A percentile compares a stretch with the other conserved stretches of the same genome.
phyloP scores from a whole-genome alignment of 2,888 invertebrate genomes.

The Chouioia cunea region DNA sequence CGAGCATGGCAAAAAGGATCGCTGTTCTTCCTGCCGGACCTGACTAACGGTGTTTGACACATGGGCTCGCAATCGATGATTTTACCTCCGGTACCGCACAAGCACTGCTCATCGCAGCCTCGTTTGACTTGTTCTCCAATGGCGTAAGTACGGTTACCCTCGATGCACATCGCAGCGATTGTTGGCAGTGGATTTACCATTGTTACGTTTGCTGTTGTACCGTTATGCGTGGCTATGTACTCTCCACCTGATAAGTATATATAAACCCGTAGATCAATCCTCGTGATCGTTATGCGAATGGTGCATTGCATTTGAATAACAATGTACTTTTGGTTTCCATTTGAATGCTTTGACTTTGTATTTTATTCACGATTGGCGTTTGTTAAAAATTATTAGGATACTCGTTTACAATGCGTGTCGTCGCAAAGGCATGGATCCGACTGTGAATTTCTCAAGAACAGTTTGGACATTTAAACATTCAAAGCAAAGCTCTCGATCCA shows the following conservation, averaged over 20 bases:
- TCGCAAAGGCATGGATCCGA: too few relatives aligned
- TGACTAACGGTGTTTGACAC: slow-evolving; percentile 79
- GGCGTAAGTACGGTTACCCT: slow-evolving; percentile 67
- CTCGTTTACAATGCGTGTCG: too few relatives aligned
- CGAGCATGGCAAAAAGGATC: slow-evolving; percentile 83
- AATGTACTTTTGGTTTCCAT: neutral
- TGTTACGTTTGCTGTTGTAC: slow-evolving; percentile 50
- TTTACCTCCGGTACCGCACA: slow-evolving; percentile 76
- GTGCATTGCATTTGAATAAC: neutral
- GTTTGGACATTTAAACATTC: too few relatives aligned
- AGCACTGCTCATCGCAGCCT: slow-evolving; percentile 84
- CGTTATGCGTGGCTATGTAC: slow-evolving; percentile 58
- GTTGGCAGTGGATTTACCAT: slow-evolving; percentile 50
- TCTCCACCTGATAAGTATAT: slow-evolving; percentile 58
- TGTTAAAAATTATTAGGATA: too few relatives aligned
- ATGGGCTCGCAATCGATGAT: slow-evolving; percentile 78
- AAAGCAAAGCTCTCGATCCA: too few relatives aligned
- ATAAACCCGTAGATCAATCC: too few relatives aligned
- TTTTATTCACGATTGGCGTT: too few relatives aligned
- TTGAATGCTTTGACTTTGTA: too few relatives aligned
- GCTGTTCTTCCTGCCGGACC: slow-evolving; percentile 75
- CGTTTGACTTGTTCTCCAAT: slow-evolving; percentile 80
- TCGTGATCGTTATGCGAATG: neutral
- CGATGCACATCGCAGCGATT: slow-evolving; percentile 51
- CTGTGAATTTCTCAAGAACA: too few relatives aligned